These are phyloP conservation scores for Corythornis madagascariensis DNA, from an alignment of 2,113 vertebrate species.

Conservation along the genomic window DNA sequence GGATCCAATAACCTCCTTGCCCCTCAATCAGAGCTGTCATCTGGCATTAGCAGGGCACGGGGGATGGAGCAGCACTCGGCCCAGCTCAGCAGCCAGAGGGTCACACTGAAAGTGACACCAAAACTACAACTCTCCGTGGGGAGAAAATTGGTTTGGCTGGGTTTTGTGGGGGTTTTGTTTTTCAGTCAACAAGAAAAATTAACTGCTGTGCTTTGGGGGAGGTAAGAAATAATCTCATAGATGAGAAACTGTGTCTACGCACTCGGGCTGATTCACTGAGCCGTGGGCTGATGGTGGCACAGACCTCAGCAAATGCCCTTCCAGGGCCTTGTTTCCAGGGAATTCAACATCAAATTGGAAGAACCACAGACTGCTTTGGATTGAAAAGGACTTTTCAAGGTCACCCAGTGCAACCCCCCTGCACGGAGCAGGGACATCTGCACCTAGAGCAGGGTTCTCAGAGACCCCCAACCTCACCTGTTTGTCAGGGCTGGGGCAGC, in stretches of 20 bases:
- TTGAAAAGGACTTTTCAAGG: background rate
- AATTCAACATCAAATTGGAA: background rate
- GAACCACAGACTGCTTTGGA: background rate
- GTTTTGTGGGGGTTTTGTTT: background rate
- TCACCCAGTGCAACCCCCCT: background rate
- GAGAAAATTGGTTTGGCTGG: background rate
- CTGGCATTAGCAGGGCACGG: background rate
- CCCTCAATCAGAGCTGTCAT: background rate
- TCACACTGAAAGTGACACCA: background rate
- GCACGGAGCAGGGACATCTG: too few relatives aligned
- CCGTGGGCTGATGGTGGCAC: background rate
- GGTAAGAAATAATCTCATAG: background rate
- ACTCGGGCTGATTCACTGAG: background rate
- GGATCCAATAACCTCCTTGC: background rate
- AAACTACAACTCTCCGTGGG: background rate
- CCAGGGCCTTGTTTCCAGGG: background rate
- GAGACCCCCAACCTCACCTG: too few relatives aligned
- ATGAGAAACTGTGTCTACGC: background rate
- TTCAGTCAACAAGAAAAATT: background rate
- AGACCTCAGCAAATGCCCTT: background rate
- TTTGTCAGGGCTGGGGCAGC: too few relatives aligned
- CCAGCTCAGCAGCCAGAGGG: background rate
- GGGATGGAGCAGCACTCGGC: rapidly evolving
- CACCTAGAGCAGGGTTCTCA: too few relatives aligned
- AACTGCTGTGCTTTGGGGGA: background rate